Conservation (phyloP, 2,797 vertebrate genomes). For the Erithacus rubecula region DNA sequence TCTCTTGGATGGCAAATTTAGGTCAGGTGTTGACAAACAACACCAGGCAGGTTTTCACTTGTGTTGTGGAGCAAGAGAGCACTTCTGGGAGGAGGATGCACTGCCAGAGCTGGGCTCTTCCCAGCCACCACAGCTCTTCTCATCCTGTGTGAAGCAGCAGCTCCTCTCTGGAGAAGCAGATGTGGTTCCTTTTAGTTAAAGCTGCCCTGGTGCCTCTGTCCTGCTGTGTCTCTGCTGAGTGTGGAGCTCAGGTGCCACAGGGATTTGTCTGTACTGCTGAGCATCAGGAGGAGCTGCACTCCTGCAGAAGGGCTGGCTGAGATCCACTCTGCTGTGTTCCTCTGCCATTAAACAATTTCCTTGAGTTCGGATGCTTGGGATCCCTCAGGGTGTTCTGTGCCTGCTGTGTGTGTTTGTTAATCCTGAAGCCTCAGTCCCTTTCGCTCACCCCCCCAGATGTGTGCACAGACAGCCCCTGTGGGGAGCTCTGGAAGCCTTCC, state of each 20-base stretch:
- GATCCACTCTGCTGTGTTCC: not conserved
- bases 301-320: not conserved
- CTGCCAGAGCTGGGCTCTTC: not conserved
- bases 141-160: not conserved
- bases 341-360: not conserved
- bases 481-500: not conserved
- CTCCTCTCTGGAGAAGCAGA: not conserved
- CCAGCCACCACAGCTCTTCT: not conserved
- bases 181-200: not conserved
- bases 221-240: not conserved
- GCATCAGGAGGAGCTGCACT: not conserved
- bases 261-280: not conserved
- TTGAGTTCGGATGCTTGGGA: not conserved
- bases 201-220: not conserved
- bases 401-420: not conserved
- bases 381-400: not conserved
- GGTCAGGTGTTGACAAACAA: not conserved
- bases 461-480: not conserved
- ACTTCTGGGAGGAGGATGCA: not conserved
- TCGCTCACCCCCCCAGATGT: not conserved
- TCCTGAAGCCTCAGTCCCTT: not conserved
- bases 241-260: not conserved
- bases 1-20: not conserved
- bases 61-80: not conserved
- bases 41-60: conserved; percentile 8